Percentiles rank a stretch among this genome's conserved stretches.
These are phyloP conservation scores for Vanessa atalanta DNA, from an alignment of 1,140 invertebrate genomes.

Conservation along the genomic window DNA sequence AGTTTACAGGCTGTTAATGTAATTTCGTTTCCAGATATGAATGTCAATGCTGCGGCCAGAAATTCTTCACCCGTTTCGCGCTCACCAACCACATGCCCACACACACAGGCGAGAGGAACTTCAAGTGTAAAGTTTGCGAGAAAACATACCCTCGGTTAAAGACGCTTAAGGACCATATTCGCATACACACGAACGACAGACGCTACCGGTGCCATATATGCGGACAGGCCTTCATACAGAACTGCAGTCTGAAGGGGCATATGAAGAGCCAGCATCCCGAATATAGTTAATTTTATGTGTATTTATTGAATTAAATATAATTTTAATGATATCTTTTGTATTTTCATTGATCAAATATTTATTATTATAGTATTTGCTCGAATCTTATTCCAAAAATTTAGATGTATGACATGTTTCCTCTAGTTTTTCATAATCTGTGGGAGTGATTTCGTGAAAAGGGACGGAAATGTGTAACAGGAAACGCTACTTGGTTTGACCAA, in stretches of 20 bases:
- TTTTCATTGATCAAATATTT: neutral
- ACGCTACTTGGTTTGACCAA: too few species aligned
- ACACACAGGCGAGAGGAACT: constrained; percentile 84
- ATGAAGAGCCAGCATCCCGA: constrained; percentile 73
- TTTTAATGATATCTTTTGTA: neutral
- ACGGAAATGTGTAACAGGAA: too few species aligned
- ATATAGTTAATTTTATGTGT: constrained; percentile 47
- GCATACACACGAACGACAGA: constrained; percentile 83
- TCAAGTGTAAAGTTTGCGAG: constrained; percentile 82
- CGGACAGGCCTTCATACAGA: constrained; percentile 80
- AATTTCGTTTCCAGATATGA: constrained; percentile 55
- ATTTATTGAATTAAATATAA: neutral
- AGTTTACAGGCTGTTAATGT: neutral
- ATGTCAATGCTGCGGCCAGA: constrained; percentile 81
- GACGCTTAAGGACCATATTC: constrained; percentile 86
- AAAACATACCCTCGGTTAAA: constrained; percentile 85
- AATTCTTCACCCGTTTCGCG: constrained; percentile 86
- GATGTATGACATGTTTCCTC: too few species aligned
- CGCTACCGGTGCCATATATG: constrained; percentile 80
- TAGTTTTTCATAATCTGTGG: too few species aligned
- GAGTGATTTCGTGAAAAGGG: too few species aligned
- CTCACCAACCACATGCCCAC: constrained; percentile 86
- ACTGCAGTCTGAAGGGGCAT: constrained; percentile 72
- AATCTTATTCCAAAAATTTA: too few species aligned
- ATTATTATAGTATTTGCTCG: too few species aligned